A percentile compares a stretch with the other conserved stretches of the same genome.
These are phyloP conservation scores for Ochotona curzoniae DNA, from an alignment of 2,113 vertebrate genomes.

Conservation along the genomic window DNA sequence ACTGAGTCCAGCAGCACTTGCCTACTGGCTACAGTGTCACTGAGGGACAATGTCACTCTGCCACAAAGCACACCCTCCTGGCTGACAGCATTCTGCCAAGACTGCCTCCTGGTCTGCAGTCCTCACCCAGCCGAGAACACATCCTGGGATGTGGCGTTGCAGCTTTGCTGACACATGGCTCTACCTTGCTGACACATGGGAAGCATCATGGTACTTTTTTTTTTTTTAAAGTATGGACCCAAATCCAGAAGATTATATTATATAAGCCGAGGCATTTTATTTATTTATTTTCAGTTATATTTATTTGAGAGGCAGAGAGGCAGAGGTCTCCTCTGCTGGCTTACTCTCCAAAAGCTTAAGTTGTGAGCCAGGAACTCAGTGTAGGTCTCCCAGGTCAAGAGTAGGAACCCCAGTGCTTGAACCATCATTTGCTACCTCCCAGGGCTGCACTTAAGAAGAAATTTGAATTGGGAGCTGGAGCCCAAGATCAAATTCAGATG, in stretches of 20 bases:
- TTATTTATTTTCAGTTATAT: too few species aligned
- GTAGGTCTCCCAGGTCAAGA: too few species aligned
- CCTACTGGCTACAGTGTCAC: not conserved
- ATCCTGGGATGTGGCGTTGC: not conserved
- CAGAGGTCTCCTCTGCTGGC: too few species aligned
- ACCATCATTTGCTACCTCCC: too few species aligned
- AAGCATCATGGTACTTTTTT: not conserved
- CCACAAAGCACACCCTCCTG: not conserved
- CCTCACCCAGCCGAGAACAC: not conserved
- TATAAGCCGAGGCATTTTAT: not conserved
- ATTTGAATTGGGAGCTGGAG: too few species aligned
- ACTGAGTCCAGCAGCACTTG: not conserved
- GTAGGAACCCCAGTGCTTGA: too few species aligned
- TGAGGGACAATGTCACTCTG: not conserved
- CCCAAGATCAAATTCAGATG: too few species aligned
- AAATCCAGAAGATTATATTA: not conserved
- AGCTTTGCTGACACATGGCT: not conserved
- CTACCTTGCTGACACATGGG: not conserved
- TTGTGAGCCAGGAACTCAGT: too few species aligned
- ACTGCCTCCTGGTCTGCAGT: fast-evolving
- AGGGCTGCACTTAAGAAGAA: too few species aligned
- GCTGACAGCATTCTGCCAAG: not conserved
- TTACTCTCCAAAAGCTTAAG: too few species aligned
- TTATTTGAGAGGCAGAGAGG: too few species aligned
- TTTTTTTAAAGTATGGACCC: not conserved